Evolutionary conservation across 2,797 vertebrate genomes (phyloP).

Genomic region (Macropus fuliginosus): DNA sequence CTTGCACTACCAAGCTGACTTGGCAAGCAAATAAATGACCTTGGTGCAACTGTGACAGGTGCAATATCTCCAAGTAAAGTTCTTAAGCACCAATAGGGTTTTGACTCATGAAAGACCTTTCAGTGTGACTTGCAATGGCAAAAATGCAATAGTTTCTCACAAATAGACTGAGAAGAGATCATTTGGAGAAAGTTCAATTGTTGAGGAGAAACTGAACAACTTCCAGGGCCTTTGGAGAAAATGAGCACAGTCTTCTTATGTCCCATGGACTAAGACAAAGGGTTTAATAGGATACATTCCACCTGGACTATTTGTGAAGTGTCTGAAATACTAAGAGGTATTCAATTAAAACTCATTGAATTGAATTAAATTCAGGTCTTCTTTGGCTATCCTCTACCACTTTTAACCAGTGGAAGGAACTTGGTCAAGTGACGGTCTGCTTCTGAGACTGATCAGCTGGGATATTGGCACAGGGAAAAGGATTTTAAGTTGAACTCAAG

Average conservation of each 20-base stretch:
- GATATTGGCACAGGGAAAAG: conserved; percentile 1
- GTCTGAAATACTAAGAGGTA: conserved; percentile 10
- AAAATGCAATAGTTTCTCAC: background rate
- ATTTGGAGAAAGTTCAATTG: background rate
- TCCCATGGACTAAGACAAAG: background rate
- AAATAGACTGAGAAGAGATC: conserved; percentile 7
- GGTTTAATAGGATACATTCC: background rate
- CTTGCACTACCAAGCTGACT: background rate
- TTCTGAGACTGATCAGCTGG: background rate
- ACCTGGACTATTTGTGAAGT: background rate
- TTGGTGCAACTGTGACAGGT: background rate
- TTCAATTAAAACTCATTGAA: conserved; percentile 16
- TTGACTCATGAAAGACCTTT: background rate
- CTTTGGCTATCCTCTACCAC: conserved; percentile 14
- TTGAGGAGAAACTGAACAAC: background rate
- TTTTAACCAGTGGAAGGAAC: conserved; percentile 35
- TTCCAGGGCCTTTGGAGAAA: background rate
- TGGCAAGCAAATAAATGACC: background rate
- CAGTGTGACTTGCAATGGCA: background rate
- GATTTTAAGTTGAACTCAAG: background rate
- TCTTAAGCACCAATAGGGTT: conserved; percentile 8
- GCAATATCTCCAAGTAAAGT: background rate
- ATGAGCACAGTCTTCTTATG: background rate
- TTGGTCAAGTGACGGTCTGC: background rate
- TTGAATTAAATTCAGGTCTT: background rate